Conservation (phyloP, 2,888 invertebrate genomes). For the Aelia acuminata region DNA sequence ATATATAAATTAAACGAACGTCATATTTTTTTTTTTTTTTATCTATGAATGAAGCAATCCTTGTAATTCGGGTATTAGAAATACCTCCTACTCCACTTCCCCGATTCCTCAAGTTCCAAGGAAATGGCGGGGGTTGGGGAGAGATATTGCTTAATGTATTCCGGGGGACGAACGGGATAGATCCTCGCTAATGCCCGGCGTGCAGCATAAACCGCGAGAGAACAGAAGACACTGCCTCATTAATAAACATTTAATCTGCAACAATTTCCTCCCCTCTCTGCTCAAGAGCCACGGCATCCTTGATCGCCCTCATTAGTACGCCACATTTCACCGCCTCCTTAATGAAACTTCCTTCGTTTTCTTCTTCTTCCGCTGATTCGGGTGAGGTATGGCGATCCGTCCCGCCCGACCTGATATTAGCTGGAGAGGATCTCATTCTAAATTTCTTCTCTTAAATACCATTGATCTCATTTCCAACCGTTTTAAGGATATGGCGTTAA, state of each 20-base stretch:
- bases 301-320: constrained; percentile 48
- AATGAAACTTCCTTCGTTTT: constrained; percentile 14
- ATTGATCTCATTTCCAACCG: neutral
- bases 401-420: neutral
- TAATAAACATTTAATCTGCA: constrained; percentile 57
- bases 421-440: neutral
- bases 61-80: too few relatives aligned
- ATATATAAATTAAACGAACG: too few relatives aligned
- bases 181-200: neutral
- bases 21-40: too few relatives aligned
- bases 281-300: neutral
- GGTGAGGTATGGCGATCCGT: neutral
- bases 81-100: neutral
- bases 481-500: too few relatives aligned
- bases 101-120: neutral
- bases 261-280: constrained; percentile 31
- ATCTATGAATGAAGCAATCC: too few relatives aligned
- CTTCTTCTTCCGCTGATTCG: neutral
- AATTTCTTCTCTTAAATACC: neutral
- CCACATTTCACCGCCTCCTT: constrained; percentile 34
- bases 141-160: constrained; percentile 8
- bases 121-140: neutral
- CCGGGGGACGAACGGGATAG: neutral
- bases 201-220: constrained; percentile 36
- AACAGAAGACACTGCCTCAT: constrained; percentile 51